A percentile compares a stretch with the other conserved stretches of the same genome.
phyloP scores from a whole-genome alignment of 2,797 vertebrate genomes.

The Okamejei kenojei region DNA sequence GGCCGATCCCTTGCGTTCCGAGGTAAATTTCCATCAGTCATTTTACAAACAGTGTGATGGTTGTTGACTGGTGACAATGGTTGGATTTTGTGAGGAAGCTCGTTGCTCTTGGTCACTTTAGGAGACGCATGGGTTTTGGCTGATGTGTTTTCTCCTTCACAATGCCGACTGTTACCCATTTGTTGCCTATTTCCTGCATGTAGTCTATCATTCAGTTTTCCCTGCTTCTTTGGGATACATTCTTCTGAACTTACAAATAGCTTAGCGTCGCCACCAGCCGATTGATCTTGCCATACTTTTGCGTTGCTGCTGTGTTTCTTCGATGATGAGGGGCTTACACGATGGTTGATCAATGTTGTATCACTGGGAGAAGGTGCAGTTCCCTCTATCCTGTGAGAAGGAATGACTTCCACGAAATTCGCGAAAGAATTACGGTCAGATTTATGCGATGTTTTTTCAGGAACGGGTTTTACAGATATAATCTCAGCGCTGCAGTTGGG shows the following conservation, averaged over 20 bases:
- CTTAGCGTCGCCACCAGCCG: background rate
- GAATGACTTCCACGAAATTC: background rate
- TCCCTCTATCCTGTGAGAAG: background rate
- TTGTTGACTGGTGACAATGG: slow-evolving; percentile 56
- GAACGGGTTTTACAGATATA: background rate
- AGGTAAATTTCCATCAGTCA: background rate
- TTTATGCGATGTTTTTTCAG: background rate
- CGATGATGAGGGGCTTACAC: accelerated
- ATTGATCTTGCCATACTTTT: background rate
- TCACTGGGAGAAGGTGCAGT: background rate
- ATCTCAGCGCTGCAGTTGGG: background rate
- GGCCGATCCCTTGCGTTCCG: slow-evolving; percentile 43
- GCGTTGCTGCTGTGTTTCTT: accelerated
- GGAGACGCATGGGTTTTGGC: background rate
- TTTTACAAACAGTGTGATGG: slow-evolving; percentile 43
- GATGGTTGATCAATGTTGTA: background rate
- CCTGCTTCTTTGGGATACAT: background rate
- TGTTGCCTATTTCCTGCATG: no score
- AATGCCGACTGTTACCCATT: background rate
- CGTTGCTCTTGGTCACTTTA: slow-evolving; percentile 45
- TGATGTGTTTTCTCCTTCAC: background rate
- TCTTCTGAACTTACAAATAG: background rate
- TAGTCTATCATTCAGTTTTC: background rate
- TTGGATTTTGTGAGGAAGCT: slow-evolving; percentile 48
- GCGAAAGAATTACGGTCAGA: no score